Conservation (phyloP, 2,797 vertebrate species). For the Columba guinea region DNA sequence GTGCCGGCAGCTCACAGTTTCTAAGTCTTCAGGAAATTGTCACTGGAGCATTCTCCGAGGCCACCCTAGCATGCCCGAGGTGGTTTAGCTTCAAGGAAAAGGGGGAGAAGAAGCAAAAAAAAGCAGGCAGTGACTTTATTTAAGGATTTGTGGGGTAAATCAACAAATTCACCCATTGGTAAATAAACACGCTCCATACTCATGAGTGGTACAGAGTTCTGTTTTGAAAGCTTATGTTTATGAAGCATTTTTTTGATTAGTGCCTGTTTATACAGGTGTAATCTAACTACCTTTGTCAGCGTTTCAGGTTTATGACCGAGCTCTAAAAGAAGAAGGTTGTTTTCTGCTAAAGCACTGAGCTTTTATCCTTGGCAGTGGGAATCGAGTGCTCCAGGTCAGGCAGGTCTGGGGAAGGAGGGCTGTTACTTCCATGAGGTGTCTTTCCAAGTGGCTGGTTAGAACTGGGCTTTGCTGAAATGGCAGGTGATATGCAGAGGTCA, state of each 20-base stretch:
- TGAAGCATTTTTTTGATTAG: constrained; percentile 8
- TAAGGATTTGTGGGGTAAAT: constrained; percentile 16
- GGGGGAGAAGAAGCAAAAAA: neutral
- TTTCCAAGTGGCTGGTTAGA: neutral
- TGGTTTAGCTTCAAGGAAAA: neutral
- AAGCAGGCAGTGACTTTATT: neutral
- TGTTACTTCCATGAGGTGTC: neutral
- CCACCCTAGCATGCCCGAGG: neutral
- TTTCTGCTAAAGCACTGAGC: neutral
- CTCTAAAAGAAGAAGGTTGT: constrained; percentile 15
- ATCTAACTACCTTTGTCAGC: constrained; percentile 9
- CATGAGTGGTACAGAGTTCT: neutral
- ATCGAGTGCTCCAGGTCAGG: neutral
- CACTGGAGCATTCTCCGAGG: neutral
- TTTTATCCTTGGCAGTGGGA: neutral
- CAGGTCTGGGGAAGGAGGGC: neutral
- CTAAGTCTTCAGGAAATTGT: neutral
- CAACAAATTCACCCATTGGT: neutral
- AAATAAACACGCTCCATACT: neutral
- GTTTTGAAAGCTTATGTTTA: constrained; percentile 33
- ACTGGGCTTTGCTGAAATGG: neutral
- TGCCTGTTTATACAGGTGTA: constrained; percentile 59
- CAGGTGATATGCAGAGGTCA: rapidly evolving
- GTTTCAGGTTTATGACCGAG: neutral
- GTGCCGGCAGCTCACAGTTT: neutral